Percentiles rank a stretch among this genome's conserved stretches.
These are phyloP conservation scores for Gorsachius goisagi DNA, from an alignment of 2,113 vertebrate species.

Conservation along the genomic window DNA sequence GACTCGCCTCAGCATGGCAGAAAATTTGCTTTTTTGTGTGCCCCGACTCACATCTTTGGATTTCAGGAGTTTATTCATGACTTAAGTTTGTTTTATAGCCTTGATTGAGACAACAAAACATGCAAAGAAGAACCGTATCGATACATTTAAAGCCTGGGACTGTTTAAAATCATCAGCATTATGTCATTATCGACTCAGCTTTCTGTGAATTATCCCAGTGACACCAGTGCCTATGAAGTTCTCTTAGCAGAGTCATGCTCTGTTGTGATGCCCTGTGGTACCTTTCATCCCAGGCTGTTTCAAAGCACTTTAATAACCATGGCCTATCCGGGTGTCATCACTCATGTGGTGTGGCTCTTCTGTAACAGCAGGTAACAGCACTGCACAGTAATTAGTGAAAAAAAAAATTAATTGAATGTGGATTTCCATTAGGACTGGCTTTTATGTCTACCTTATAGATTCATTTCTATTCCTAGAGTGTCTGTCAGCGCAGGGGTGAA, in stretches of 20 bases:
- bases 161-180: background rate
- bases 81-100: background rate
- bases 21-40: background rate
- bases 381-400: background rate
- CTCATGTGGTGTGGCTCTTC: background rate
- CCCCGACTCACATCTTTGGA: background rate
- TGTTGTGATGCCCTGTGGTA: background rate
- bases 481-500: background rate
- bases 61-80: background rate
- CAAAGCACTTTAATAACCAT: background rate
- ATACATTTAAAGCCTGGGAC: background rate
- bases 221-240: background rate
- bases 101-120: background rate
- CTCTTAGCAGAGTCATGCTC: background rate
- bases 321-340: background rate
- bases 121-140: fast-evolving
- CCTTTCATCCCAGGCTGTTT: background rate
- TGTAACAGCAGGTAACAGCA: background rate
- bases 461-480: background rate
- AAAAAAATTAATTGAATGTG: background rate
- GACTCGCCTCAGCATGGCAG: background rate
- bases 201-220: background rate
- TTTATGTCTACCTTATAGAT: background rate
- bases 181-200: background rate
- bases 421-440: background rate